Base-by-base conservation (phyloP, 2,888 invertebrate genomes). In the Hoplodrina blanda region DNA sequence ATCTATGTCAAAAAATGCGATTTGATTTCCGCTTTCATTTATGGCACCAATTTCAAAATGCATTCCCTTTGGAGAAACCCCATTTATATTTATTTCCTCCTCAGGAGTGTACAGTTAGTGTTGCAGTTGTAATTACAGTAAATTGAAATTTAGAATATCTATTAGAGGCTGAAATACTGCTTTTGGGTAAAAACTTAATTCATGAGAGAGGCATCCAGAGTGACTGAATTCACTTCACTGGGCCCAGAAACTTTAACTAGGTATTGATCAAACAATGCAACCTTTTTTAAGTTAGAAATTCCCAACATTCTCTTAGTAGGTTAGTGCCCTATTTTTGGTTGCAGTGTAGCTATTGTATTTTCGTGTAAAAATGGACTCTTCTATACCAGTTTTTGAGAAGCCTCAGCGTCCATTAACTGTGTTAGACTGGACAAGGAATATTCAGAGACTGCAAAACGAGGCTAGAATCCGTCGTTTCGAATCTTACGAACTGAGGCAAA, bases 351-450 rank as follows among this genome's bases (percentile, higher is more conserved):
- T 74, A 62, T 53, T 61, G 41, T n/a, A 60, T 54, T 46, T 57
- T 15, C 25, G 56, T 53, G 20, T 1, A 54, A 81, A 67, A 70
- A 96, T 96, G 95, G 92, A 96, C 81, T 90, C 92, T 8, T 95
- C 96, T 7, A 90, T 96, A 30, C 95, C 96, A 0, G 91, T 94
- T 50, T 97, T 97, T 86, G 97, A 97, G 84, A 98, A 98, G 86
- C 97, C 97, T 0, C 94, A 97, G 57, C 96, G 96, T 37, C 97
- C 97, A 74, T 92, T 97, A 61, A 97, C 97, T 41, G 95, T 98
- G 64, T 94, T 97, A 54, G 98, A 98, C 88, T 98, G 98, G 98
- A 97, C 97, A 77, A 96, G 97, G 33, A 97, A 97, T 75, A 97
- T 98, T 75, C 97, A 97, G 93, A 96, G 97, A 81, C 93, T 98